These are phyloP conservation scores for Trichosurus vulpecula DNA, from an alignment of 2,797 vertebrate species.

Conservation along the genomic window DNA sequence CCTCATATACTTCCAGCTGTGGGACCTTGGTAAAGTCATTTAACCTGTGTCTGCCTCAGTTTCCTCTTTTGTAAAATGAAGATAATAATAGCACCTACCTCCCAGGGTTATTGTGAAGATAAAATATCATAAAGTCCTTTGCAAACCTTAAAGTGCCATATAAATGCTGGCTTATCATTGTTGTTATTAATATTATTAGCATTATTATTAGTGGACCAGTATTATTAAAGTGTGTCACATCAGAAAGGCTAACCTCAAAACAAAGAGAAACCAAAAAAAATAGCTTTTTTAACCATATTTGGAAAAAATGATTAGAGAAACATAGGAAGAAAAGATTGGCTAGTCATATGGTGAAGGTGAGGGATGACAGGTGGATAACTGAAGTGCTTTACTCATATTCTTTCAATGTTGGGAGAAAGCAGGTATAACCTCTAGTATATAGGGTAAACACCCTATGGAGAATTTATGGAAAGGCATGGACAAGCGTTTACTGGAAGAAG, in stretches of 20 bases:
- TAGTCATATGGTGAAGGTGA: not conserved
- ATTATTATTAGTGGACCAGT: not conserved
- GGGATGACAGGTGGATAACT: too few relatives aligned
- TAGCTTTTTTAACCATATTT: not conserved
- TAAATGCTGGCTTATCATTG: not conserved
- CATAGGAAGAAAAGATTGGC: not conserved
- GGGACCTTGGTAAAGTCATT: not conserved
- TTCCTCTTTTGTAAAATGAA: not conserved
- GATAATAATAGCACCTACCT: not conserved
- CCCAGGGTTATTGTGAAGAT: not conserved
- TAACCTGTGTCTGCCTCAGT: not conserved
- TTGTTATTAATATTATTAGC: not conserved
- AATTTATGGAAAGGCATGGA: not conserved
- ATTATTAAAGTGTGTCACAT: not conserved
- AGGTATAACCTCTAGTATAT: not conserved
- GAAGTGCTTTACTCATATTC: not conserved
- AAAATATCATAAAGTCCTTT: not conserved
- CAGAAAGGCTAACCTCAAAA: not conserved
- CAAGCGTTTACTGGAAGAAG: not conserved
- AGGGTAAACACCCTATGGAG: not conserved
- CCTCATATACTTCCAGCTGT: not conserved
- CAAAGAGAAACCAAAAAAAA: not conserved
- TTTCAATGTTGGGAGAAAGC: not conserved
- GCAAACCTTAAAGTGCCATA: not conserved
- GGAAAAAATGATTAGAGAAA: not conserved